Evolutionary conservation across 2,797 vertebrate species (phyloP), one percentile per base, ranked within the genome.

Genomic region (Sparus aurata): DNA sequence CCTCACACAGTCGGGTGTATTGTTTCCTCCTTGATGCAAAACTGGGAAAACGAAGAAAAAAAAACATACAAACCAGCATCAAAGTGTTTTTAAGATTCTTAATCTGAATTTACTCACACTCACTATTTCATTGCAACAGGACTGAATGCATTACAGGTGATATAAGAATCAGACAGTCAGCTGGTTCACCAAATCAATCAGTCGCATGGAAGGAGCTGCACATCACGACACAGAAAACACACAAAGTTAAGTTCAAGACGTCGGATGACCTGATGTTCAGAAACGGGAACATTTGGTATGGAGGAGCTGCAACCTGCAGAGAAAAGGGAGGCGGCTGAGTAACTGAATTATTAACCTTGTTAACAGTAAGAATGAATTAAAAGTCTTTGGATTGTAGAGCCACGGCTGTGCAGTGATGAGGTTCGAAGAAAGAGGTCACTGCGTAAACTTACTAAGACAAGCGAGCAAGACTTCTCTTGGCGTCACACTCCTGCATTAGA

Each of bases 371-470:
- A 3, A 20, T 38, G 3, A 18, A 13, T 50, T 30, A 0, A 2
- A 58, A 52, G 0, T 6, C 13, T 6, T 30, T 23, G 8, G 2
- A 52, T 43, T 46, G 3, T 15, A 23, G 60, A 7, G 11, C 20
- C 2, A 1, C 17, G 17, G 46, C 2, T 58, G 2, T 23, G 15
- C 15, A 64, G 22, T 45, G 52, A 61, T 59, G 23, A 53, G 41
- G 17, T 46, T 49, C 20, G 73, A 45, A 79, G 16, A 74, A 27
- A 30, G 58, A 69, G n/a, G 73, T 73, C 53, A 61, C 2, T 13
- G 25, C 68, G 34, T 43, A 7, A 68, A 73, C 50, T 77, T 60
- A 59, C 27, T 27, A 18, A 59, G 43, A 55, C n/a, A 7, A 73
- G 34, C 22, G n/a, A 69, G 41, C 2, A 9, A n/a, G 55, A 57